Evolutionary conservation across 2,888 invertebrate genomes (phyloP).

Genomic region (Deilephila porcellus): DNA sequence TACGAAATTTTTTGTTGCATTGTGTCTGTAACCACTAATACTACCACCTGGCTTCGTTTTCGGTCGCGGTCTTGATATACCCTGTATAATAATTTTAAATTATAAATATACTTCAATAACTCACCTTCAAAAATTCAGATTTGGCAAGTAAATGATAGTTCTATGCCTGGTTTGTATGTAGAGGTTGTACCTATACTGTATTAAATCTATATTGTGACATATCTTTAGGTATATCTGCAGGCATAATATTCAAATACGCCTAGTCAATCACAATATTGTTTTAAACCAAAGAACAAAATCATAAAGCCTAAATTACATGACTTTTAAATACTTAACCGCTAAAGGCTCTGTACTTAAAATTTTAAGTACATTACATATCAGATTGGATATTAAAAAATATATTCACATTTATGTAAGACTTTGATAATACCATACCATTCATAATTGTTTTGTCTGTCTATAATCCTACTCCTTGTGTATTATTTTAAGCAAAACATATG

Average conservation of each 20-base stretch:
- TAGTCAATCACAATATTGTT: constrained; percentile 42
- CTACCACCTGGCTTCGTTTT: too few relatives aligned
- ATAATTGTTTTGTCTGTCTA: background rate
- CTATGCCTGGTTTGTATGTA: background rate
- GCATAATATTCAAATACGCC: constrained; percentile 34
- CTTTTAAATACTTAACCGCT: background rate
- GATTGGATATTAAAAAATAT: background rate
- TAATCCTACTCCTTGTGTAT: too few relatives aligned
- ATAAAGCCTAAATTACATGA: background rate
- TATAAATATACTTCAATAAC: background rate
- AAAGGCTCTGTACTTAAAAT: constrained; percentile 21
- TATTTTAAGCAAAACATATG: too few relatives aligned
- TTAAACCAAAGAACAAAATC: constrained; percentile 46
- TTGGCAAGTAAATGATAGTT: background rate
- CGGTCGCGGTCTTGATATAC: too few relatives aligned
- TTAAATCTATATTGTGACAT: constrained; percentile 42
- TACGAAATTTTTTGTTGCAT: too few relatives aligned
- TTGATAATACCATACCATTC: background rate
- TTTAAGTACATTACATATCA: constrained; percentile 12
- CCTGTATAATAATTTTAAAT: background rate
- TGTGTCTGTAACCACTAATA: too few relatives aligned
- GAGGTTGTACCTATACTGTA: background rate
- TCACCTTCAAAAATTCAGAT: background rate
- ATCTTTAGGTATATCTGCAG: constrained; percentile 50
- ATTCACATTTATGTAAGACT: background rate